phyloP scores from a whole-genome alignment of 2,797 vertebrate species.

The Glyptemys insculpta region DNA sequence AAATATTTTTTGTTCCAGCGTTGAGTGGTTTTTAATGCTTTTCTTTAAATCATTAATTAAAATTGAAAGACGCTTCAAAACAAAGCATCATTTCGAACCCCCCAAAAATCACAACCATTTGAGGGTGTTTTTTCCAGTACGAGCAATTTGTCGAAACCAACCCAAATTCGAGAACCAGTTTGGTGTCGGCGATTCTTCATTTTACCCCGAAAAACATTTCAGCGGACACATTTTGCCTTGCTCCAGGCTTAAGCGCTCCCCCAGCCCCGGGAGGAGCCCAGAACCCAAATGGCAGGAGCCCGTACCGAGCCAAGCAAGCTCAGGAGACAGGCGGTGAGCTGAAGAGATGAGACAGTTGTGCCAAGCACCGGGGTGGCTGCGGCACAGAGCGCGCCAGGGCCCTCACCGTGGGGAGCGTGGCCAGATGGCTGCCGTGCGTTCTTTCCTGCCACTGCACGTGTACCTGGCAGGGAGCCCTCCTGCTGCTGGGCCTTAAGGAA shows the following conservation, averaged over 20 bases:
- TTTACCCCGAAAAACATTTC: neutral
- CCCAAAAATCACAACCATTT: neutral
- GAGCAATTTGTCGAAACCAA: neutral
- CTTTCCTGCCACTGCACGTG: neutral
- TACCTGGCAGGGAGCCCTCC: neutral
- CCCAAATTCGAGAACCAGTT: neutral
- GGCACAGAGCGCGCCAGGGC: neutral
- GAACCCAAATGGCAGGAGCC: neutral
- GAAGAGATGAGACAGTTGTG: neutral
- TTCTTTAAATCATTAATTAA: neutral
- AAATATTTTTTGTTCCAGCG: neutral
- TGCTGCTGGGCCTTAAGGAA: neutral
- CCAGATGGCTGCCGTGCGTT: neutral
- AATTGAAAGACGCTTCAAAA: neutral
- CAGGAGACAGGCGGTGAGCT: neutral
- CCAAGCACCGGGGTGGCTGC: neutral
- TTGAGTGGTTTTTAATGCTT: neutral
- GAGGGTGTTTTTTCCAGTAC: neutral
- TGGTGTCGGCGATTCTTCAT: neutral
- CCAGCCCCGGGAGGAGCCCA: neutral
- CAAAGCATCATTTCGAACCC: neutral
- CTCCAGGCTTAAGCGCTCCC: neutral
- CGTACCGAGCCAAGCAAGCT: neutral
- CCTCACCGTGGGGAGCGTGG: neutral
- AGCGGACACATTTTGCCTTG: neutral